Conservation (phyloP, 2,113 vertebrate species). For the Eptesicus fuscus region DNA sequence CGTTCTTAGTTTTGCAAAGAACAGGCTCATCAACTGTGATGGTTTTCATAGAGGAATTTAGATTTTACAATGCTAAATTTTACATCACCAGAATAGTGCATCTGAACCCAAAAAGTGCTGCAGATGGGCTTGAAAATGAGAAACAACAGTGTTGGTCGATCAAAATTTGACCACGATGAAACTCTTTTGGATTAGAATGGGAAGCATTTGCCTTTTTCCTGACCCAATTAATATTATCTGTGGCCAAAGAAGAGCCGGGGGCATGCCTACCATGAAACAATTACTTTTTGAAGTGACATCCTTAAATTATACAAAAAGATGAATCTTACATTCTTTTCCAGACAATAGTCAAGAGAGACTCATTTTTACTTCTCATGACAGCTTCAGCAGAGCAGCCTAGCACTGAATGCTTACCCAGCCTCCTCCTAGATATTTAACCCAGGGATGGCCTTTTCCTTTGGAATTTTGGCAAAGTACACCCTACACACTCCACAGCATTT, state of each 20-base stretch:
- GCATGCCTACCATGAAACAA: constrained; percentile 31
- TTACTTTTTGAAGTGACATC: constrained; percentile 44
- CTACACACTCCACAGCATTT: constrained; percentile 51
- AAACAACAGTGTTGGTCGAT: neutral
- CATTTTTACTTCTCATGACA: constrained; percentile 41
- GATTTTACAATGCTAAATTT: neutral
- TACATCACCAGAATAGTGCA: neutral
- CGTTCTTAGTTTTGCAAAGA: neutral
- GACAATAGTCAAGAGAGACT: constrained; percentile 45
- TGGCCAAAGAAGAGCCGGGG: neutral
- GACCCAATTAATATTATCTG: neutral
- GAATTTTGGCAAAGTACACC: constrained; percentile 59
- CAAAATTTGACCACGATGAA: neutral
- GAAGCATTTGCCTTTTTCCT: neutral
- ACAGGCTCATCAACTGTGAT: neutral
- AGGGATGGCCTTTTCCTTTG: constrained; percentile 58
- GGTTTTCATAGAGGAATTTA: neutral
- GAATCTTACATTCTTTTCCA: constrained; percentile 50
- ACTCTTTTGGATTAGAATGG: neutral
- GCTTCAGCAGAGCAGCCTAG: neutral
- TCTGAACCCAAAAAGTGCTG: neutral
- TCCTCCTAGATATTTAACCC: constrained; percentile 50
- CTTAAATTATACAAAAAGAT: constrained; percentile 42
- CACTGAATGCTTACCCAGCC: constrained; percentile 39
- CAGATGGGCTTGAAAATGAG: neutral